Evolutionary conservation across 1,140 invertebrate species (phyloP).

Genomic region (Drosophila punjabiensis): DNA sequence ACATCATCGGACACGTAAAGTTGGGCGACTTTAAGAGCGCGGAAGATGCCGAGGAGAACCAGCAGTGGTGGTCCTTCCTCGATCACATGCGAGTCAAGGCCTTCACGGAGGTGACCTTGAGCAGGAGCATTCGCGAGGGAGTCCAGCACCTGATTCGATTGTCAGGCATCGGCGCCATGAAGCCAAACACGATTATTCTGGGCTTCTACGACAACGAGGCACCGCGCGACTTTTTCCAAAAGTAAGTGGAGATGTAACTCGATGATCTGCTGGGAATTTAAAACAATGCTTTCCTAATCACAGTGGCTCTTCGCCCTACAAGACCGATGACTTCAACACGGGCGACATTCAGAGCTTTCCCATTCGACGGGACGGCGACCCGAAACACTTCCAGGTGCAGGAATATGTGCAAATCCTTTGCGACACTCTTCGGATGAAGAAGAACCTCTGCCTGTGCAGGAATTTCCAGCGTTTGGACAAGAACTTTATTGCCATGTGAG

Average conservation of each 20-base stretch:
- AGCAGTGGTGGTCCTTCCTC: conserved; percentile 94
- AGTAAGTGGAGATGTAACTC: conserved; percentile 66
- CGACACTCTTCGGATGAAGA: conserved; percentile 95
- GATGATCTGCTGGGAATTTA: no score
- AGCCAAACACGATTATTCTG: conserved; percentile 97
- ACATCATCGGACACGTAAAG: conserved; percentile 97
- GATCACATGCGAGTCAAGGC: conserved; percentile 97
- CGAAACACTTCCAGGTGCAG: conserved; percentile 79
- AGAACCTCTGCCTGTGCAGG: conserved; percentile 97
- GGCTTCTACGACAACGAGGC: conserved; percentile 94
- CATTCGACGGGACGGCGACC: conserved; percentile 74
- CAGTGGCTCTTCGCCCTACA: conserved; percentile 85
- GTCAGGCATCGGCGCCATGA: conserved; percentile 99
- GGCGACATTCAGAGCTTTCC: conserved; percentile 85
- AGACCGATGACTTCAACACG: conserved; percentile 85
- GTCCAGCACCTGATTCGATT: conserved; percentile 96
- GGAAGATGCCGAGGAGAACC: conserved; percentile 92
- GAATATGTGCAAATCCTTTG: conserved; percentile 97
- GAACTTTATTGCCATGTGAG: conserved; percentile 88
- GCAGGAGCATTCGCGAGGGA: conserved; percentile 93
- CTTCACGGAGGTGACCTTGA: conserved; percentile 97
- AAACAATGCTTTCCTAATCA: conserved; percentile 29
- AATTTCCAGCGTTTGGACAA: conserved; percentile 96
- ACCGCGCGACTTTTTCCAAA: conserved; percentile 91
- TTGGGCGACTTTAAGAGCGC: conserved; percentile 87